Conservation (phyloP, 1,140 invertebrate species). For the Diorhabda sublineata region DNA sequence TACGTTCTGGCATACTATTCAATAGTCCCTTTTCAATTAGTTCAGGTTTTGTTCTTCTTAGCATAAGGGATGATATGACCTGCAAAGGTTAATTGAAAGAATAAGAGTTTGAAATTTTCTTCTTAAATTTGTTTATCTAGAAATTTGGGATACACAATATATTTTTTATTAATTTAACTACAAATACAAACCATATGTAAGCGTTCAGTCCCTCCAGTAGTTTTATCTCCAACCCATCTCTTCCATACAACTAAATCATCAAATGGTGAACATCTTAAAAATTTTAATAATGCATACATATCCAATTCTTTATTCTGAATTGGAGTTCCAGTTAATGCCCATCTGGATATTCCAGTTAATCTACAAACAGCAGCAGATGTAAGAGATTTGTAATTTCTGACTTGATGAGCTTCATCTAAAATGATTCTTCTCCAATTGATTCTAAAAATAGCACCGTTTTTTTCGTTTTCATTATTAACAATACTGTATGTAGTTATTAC, state of each 20-base stretch:
- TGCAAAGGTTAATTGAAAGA: neutral
- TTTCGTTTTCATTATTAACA: slow-evolving; percentile 55
- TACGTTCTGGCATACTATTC: slow-evolving; percentile 63
- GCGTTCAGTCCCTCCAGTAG: slow-evolving; percentile 63
- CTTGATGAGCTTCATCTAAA: slow-evolving; percentile 88
- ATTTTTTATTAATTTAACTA: neutral
- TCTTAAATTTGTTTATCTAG: too few species aligned
- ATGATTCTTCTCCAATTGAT: slow-evolving; percentile 82
- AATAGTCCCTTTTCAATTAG: slow-evolving; percentile 58
- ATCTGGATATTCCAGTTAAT: slow-evolving; percentile 62
- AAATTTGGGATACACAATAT: too few species aligned
- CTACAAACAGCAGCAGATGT: slow-evolving; percentile 67
- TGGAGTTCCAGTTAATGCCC: slow-evolving; percentile 91
- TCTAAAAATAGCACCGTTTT: slow-evolving; percentile 53
- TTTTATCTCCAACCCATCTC: slow-evolving; percentile 73
- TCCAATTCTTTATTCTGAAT: slow-evolving; percentile 92
- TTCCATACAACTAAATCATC: slow-evolving; percentile 75
- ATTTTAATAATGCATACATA: slow-evolving; percentile 83
- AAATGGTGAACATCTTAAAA: slow-evolving; percentile 79
- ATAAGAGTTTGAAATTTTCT: neutral
- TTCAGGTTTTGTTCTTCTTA: slow-evolving; percentile 80
- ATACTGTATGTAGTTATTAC: slow-evolving; percentile 78
- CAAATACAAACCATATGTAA: slow-evolving; percentile 55
- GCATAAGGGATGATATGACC: slow-evolving; percentile 73
- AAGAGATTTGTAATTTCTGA: slow-evolving; percentile 81